Evolutionary conservation across 2,113 vertebrate species (phyloP), one percentile per base, ranked within the genome.

Genomic region (Cromileptes altivelis): DNA sequence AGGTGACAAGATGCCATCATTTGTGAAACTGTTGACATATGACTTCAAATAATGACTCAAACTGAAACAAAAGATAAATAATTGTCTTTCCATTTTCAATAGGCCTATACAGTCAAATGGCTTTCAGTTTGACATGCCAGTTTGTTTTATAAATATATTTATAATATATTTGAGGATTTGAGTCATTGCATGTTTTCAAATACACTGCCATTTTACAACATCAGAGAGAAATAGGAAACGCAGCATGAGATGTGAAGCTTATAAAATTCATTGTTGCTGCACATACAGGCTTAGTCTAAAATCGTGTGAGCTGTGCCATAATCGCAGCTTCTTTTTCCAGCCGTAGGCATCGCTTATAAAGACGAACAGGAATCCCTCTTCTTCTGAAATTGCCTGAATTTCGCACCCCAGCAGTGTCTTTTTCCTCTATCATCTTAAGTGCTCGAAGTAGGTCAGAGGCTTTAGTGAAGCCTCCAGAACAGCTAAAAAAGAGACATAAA

Each of bases 341-440:
- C 87, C 87, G 92, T 17, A 93, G 81, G 85, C 95, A 95, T 65
- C 85, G 84, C 85, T 94, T 94, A 85, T 91, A 91, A 70, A 95
- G 85, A 25, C 81, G 70, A 78, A 88, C 76, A 79, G 89, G 90
- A 85, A 78, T 76, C 75, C 85, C 85, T 93, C 90, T 91, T 86
- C 85, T 93, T 74, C 76, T 82, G 30, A 27, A 58, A 42, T 65
- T 90, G 75, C 45, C 62, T 87, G 83, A 73, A 71, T 89, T 87
- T 84, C 18, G 73, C 68, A 86, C 80, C 67, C 63, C 61, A 61
- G 64, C 70, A 42, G 69, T 69, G 64, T 80, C 78, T 85, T 86
- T 91, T 70, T 67, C 82, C 47, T 93, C 85, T 50, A 76, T 88
- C 87, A 91, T 91, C 86, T 85, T 91, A 70, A 94, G 87, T 61